Evolutionary conservation across 2,888 invertebrate genomes (phyloP), one percentile per base, ranked within the genome.

Genomic region (Apoda limacodes): DNA sequence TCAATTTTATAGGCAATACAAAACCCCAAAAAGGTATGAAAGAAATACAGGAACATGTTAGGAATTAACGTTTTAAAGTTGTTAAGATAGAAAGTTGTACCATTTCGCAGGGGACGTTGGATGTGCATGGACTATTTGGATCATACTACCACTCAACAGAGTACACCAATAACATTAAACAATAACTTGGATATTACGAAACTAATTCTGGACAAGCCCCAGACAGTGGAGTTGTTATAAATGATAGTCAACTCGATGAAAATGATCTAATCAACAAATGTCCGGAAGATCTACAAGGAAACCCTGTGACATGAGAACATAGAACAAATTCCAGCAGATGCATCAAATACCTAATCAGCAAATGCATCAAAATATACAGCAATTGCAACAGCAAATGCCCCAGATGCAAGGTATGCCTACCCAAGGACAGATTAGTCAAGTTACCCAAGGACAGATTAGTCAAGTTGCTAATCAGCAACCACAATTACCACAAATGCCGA

Each of bases 51-150:
- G 85, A 87, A 55, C 88, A 88, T 64, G 88, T 87, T 61, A 85
- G 88, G 51, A 90, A 89, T 69, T 90, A 91, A 69, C 83, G 95
- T 43, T 95, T 95, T 72, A 93, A 93, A 83, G 94, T 96, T 50
- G 95, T 96, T 21, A 96, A 96, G 83, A 94, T 96, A 50, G 95
- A 95, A 74, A 94, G 93, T 93, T n/a, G 93, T 94, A 71, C 95
- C 95, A 10, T 95, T 94, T 60, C 88, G 91, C 48, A 85, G 95
- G 34, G 96, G 96, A 13, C 84, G 95, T 48, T 96, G 96, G 96
- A 88, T 89, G 69, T 96, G 95, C 69, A 92, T 93, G 89, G 96
- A 96, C 70, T 96, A 93, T 68, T 82, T 93, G 52, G 95, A 95
- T 78, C 92, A 93, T 54, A 89, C 90, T 27, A 83, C 85, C 34